A percentile compares a stretch with the other conserved stretches of the same genome.
Conservation (phyloP, 1,140 invertebrate species). For the Drosophila pandora region DNA sequence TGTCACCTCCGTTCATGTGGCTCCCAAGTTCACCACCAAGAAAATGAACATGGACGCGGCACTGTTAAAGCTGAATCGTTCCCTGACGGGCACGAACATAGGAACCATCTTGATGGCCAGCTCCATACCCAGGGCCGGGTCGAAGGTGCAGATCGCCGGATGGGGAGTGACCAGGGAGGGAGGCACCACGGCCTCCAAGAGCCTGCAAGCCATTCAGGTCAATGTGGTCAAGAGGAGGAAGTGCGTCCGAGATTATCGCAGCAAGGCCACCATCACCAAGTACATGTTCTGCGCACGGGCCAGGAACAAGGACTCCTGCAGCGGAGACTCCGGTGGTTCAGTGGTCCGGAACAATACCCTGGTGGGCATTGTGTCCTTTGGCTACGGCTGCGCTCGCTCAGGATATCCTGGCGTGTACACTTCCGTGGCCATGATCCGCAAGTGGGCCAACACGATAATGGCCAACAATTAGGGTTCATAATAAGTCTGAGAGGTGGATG, state of each 20-base stretch:
- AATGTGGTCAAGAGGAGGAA: not conserved
- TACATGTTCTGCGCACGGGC: conserved; percentile 56
- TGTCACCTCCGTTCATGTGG: conserved; percentile 7
- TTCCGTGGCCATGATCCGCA: not conserved
- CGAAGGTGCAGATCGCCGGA: conserved; percentile 33
- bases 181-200: conserved; percentile 17
- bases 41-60: conserved; percentile 56
- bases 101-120: conserved; percentile 39
- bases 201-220: conserved; percentile 7
- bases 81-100: conserved; percentile 55
- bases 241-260: conserved; percentile 12
- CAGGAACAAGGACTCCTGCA: conserved; percentile 44
- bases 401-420: conserved; percentile 56
- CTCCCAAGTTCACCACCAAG: conserved; percentile 22
- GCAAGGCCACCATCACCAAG: conserved; percentile 25
- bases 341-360: conserved; percentile 9
- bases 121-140: conserved; percentile 25
- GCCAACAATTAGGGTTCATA: conserved; percentile 35
- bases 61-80: conserved; percentile 33
- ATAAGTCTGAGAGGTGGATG: not conserved
- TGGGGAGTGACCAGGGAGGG: conserved; percentile 52
- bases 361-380: conserved; percentile 58
- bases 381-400: conserved; percentile 51
- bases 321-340: conserved; percentile 59
- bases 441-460: conserved; percentile 30